A percentile compares a stretch with the other conserved stretches of the same genome.
Evolutionary conservation across 2,113 vertebrate species (phyloP).

Genomic region (Oncorhynchus kisutch): DNA sequence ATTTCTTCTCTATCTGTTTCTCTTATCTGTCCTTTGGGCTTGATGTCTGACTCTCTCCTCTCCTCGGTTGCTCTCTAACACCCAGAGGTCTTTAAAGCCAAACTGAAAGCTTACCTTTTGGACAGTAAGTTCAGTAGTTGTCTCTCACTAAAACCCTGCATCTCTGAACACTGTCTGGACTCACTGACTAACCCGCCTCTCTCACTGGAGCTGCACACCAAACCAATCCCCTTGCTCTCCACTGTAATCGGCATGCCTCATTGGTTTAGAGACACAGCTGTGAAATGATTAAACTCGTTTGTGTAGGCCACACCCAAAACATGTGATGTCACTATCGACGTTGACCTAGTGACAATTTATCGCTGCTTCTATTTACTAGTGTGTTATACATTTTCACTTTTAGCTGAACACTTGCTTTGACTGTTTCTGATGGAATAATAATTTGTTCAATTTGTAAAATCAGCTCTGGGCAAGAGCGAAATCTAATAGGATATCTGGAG

Average conservation of each 20-base stretch:
- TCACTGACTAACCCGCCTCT: background rate
- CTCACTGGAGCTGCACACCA: background rate
- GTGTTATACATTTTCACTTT: too few species aligned
- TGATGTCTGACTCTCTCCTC: conserved; percentile 29
- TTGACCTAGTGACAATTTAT: too few species aligned
- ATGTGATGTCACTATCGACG: background rate
- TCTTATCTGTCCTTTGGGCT: conserved; percentile 42
- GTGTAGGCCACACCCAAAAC: background rate
- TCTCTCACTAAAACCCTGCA: background rate
- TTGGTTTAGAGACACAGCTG: background rate
- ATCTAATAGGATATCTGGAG: too few species aligned
- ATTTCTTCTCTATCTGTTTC: background rate
- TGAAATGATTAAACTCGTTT: background rate
- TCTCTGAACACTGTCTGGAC: background rate
- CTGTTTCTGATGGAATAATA: too few species aligned
- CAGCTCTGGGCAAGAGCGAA: too few species aligned
- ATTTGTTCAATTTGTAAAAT: too few species aligned
- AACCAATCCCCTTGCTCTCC: background rate
- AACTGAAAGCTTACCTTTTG: conserved; percentile 71
- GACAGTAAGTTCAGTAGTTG: conserved; percentile 69
- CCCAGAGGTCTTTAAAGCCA: conserved; percentile 68
- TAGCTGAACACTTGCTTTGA: too few species aligned
- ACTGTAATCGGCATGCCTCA: background rate
- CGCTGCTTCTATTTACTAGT: too few species aligned
- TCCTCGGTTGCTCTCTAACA: conserved; percentile 56